Evolutionary conservation across 1,140 invertebrate species (phyloP), one percentile per base, ranked within the genome.

Genomic region (Armadillidium nasatum): DNA sequence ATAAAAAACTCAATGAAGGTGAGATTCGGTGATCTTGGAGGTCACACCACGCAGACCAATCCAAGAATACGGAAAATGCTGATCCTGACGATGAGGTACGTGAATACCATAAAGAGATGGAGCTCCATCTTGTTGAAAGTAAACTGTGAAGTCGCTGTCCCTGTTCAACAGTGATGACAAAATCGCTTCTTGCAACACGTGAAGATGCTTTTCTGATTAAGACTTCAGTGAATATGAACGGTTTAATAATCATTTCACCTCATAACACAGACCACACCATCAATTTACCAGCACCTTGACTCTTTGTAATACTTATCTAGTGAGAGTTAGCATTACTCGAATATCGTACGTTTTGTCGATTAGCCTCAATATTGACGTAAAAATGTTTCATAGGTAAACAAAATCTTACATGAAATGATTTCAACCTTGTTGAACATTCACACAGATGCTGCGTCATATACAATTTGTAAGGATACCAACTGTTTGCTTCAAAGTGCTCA

Each of bases 41-140:
- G n/a, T n/a, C n/a, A n/a, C n/a, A n/a, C n/a, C n/a, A n/a, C n/a
- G n/a, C n/a, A n/a, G n/a, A n/a, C n/a, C n/a, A n/a, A 54, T n/a
- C 50, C 50, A 54, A 10, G 50, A 10, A 54, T n/a, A 10, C n/a
- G 50, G 50, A 54, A 54, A 54, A 10, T 54, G 50, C n/a, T 54
- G 50, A 10, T 54, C 50, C n/a, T 10, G n/a, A 10, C 50, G n/a
- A 10, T n/a, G 50, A 54, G 10, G 50, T 54, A 54, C 50, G 10
- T 54, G 50, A 54, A 54, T 54, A 54, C 50, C 50, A 54, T 10
- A 54, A 54, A 10, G n/a, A 54, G 50, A n/a, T 54, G 50, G 50
- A 54, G 50, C 50, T 54, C 50, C 50, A 54, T 54, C n/a, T 54
- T 54, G 50, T 54, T 54, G 50, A 54, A 54, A 54, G 50, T 54